These are phyloP conservation scores for Podarcis raffonei DNA, from an alignment of 2,113 vertebrate species.

Conservation along the genomic window DNA sequence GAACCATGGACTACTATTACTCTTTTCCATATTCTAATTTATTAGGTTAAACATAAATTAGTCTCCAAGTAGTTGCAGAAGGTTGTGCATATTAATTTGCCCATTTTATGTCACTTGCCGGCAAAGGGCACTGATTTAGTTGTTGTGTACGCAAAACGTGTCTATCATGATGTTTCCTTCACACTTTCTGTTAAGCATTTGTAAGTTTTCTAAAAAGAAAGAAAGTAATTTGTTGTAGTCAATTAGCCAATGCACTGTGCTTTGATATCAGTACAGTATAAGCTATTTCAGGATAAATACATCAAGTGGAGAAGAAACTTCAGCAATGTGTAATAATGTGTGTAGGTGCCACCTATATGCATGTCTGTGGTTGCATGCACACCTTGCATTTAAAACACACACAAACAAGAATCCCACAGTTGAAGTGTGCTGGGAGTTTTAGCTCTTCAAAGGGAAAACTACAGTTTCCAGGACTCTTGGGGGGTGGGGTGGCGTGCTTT, in stretches of 20 bases:
- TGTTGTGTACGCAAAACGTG: conserved; percentile 30
- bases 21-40: conserved; percentile 60
- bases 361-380: too few species aligned
- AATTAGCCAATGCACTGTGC: background rate
- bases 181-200: background rate
- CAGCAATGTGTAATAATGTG: background rate
- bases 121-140: conserved; percentile 43
- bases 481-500: too few species aligned
- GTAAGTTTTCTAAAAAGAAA: background rate
- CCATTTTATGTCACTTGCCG: conserved; percentile 8
- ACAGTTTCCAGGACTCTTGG: too few species aligned
- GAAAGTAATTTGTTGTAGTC: background rate
- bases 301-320: background rate
- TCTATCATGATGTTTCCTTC: background rate
- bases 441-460: too few species aligned
- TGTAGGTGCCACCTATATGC: background rate
- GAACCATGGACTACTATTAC: conserved; percentile 1
- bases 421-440: too few species aligned
- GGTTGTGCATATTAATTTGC: conserved; percentile 43
- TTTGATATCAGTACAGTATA: background rate
- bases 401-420: too few species aligned
- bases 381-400: too few species aligned
- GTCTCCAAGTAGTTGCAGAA: conserved; percentile 25
- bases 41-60: conserved; percentile 56
- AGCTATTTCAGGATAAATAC: background rate